Percentiles rank a stretch among this genome's conserved stretches.
Evolutionary conservation across 2,113 vertebrate genomes (phyloP).

Genomic region (Candoia aspera): DNA sequence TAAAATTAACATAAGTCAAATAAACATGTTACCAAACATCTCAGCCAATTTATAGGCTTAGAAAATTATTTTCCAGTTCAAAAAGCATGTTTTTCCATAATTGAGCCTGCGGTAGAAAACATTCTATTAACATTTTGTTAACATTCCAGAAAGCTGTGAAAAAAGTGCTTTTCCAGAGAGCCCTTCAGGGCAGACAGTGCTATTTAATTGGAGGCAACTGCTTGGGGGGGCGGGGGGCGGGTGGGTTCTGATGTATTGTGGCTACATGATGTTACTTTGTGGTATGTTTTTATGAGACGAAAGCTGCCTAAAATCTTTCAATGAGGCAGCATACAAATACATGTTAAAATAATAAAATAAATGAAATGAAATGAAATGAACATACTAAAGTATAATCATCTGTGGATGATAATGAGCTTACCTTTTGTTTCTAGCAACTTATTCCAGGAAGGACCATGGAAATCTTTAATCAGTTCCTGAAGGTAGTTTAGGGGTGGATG

Average conservation of each 20-base stretch:
- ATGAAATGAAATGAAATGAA: not conserved
- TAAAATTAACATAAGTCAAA: not conserved
- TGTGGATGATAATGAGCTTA: not conserved
- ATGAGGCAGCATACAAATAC: not conserved
- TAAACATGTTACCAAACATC: not conserved
- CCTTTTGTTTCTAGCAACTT: not conserved
- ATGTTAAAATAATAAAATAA: too few relatives aligned
- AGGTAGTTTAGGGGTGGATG: too few relatives aligned
- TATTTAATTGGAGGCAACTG: not conserved
- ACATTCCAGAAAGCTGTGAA: not conserved
- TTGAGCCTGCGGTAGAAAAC: not conserved
- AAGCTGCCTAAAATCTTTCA: not conserved
- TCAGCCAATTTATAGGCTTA: not conserved
- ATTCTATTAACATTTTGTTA: constrained; percentile 1
- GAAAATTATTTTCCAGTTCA: constrained; percentile 10
- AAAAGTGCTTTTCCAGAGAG: not conserved
- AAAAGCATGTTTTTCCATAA: not conserved
- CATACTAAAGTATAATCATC: too few relatives aligned
- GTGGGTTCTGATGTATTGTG: not conserved
- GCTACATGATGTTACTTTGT: not conserved
- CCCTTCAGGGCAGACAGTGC: not conserved
- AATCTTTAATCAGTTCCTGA: not conserved
- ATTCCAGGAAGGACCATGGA: not conserved
- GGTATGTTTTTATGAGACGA: not conserved
- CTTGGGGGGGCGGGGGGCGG: not conserved